phyloP scores from a whole-genome alignment of 1,140 invertebrate species.

The Mya arenaria region DNA sequence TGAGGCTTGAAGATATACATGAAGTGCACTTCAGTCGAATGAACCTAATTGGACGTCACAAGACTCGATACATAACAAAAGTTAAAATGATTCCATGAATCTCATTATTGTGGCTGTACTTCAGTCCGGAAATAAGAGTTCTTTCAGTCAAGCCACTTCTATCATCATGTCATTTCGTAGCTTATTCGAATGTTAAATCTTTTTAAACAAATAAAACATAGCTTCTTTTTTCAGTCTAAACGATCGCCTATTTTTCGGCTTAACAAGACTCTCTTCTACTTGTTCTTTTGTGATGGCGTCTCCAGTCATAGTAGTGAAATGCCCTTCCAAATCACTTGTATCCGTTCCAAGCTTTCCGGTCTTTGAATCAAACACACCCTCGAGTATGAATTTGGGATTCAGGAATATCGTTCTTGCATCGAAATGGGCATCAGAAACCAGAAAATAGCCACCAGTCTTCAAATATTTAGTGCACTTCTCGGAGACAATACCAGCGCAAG shows the following conservation, averaged over 20 bases:
- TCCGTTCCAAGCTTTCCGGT: background rate
- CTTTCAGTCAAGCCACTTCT: too few species aligned
- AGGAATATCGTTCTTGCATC: slow-evolving; percentile 31
- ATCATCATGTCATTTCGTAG: too few species aligned
- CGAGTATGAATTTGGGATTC: background rate
- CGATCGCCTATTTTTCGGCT: slow-evolving; percentile 13
- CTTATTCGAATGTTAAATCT: too few species aligned
- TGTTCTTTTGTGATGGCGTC: background rate
- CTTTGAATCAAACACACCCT: slow-evolving; percentile 1
- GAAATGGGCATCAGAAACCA: slow-evolving; percentile 36
- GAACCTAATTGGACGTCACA: too few species aligned
- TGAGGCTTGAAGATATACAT: too few species aligned
- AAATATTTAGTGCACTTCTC: slow-evolving; percentile 19
- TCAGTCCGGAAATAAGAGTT: too few species aligned
- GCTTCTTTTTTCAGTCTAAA: slow-evolving; percentile 35
- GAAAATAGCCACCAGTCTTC: slow-evolving; percentile 27
- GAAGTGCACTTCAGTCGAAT: too few species aligned
- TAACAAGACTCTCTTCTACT: slow-evolving; percentile 14
- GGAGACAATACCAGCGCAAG: slow-evolving; percentile 30
- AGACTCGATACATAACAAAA: too few species aligned
- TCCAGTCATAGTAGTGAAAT: background rate
- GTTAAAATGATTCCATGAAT: too few species aligned
- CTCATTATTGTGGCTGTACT: too few species aligned
- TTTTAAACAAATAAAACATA: slow-evolving; percentile 39
- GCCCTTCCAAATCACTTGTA: background rate